These are phyloP conservation scores for silkworm (Bombyx mori) DNA, from an alignment of 1,140 invertebrate species.

Conservation along the genomic window ASM3026992v2 NC_085133.1:2096501-2097000, in stretches of 20 bases:
- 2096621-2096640: conserved; percentile 34
- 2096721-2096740: neutral
- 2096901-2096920: too few relatives aligned
- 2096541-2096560: too few relatives aligned
- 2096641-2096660: conserved; percentile 31
- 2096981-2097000: too few relatives aligned
- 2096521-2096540: too few relatives aligned
- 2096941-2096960: too few relatives aligned
- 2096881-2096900: too few relatives aligned
- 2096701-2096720: conserved; percentile 5
- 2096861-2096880: too few relatives aligned
- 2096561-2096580: too few relatives aligned
- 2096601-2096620: conserved; percentile 42
- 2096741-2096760: neutral
- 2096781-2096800: conserved; percentile 46
- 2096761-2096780: conserved; percentile 20
- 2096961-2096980: too few relatives aligned
- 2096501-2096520: too few relatives aligned
- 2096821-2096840: conserved; percentile 28
- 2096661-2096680: conserved; percentile 34
- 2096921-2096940: too few relatives aligned
- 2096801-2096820: conserved; percentile 45
- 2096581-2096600: conserved; percentile 38
- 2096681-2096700: neutral
- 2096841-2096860: too few relatives aligned